Evolutionary conservation across 2,113 vertebrate genomes (phyloP).

Genomic region (Oxyura jamaicensis): DNA sequence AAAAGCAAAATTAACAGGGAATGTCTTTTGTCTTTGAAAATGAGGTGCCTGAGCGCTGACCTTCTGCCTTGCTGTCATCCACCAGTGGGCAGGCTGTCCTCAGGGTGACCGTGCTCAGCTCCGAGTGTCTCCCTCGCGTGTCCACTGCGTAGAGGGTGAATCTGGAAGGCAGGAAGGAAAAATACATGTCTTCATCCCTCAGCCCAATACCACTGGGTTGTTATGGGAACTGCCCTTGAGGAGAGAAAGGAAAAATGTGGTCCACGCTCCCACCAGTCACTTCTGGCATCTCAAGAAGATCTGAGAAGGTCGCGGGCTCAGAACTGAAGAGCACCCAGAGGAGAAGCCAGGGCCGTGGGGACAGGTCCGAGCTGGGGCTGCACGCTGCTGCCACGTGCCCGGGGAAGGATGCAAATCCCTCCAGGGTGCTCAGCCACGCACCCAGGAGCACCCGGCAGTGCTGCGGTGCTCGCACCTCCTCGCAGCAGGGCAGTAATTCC

Average conservation of each 20-base stretch:
- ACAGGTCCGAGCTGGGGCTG: not conserved
- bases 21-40: fast-evolving
- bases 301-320: not conserved
- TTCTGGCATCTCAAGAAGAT: not conserved
- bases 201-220: not conserved
- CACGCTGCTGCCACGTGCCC: not conserved
- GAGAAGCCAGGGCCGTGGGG: not conserved
- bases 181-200: not conserved
- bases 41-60: conserved; percentile 65
- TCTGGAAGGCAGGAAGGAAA: conserved; percentile 72
- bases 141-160: conserved; percentile 95
- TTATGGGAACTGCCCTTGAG: not conserved
- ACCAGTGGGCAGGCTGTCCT: conserved; percentile 94
- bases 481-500: not conserved
- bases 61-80: conserved; percentile 96
- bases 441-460: fast-evolving
- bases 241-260: not conserved
- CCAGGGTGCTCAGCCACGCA: not conserved
- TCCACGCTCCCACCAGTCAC: not conserved
- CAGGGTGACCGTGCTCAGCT: conserved; percentile 90
- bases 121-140: conserved; percentile 91
- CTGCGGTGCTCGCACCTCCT: not conserved
- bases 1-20: not conserved
- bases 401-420: not conserved
- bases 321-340: not conserved